Evolutionary conservation across 1,140 invertebrate species (phyloP).

Genomic region (Plutomurus gul): DNA sequence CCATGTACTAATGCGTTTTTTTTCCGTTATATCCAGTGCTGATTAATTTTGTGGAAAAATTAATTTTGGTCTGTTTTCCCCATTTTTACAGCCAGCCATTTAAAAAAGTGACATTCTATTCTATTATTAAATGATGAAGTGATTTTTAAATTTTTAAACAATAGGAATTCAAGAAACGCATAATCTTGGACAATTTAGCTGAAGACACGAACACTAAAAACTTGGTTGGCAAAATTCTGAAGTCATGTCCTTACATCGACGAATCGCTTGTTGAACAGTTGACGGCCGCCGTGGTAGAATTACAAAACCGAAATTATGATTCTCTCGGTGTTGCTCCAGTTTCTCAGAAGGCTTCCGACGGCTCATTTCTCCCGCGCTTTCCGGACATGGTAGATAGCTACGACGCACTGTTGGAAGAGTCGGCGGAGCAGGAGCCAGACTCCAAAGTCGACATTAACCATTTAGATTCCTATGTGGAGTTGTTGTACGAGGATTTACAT

Average conservation of each 20-base stretch:
- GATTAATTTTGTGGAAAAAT: no score
- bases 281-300: neutral
- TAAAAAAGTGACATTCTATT: neutral
- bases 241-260: constrained; percentile 32
- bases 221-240: neutral
- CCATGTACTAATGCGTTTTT: no score
- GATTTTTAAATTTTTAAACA: neutral
- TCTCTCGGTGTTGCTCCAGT: neutral
- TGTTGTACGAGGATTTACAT: constrained; percentile 32
- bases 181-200: neutral
- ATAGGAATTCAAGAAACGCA: neutral
- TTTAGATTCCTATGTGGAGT: constrained; percentile 29
- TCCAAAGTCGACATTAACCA: constrained; percentile 1
- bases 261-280: neutral
- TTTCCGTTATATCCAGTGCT: no score
- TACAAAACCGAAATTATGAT: constrained; percentile 31
- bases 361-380: constrained; percentile 30
- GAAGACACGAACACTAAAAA: neutral
- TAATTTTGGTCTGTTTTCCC: no score
- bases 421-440: neutral
- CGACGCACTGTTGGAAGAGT: neutral
- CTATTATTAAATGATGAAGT: neutral
- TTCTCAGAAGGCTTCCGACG: constrained; percentile 16
- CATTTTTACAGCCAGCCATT: neutral
- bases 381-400: constrained; percentile 27